These are phyloP conservation scores for Bombus fervidus DNA, from an alignment of 1,140 invertebrate genomes.

Conservation along the genomic window DNA sequence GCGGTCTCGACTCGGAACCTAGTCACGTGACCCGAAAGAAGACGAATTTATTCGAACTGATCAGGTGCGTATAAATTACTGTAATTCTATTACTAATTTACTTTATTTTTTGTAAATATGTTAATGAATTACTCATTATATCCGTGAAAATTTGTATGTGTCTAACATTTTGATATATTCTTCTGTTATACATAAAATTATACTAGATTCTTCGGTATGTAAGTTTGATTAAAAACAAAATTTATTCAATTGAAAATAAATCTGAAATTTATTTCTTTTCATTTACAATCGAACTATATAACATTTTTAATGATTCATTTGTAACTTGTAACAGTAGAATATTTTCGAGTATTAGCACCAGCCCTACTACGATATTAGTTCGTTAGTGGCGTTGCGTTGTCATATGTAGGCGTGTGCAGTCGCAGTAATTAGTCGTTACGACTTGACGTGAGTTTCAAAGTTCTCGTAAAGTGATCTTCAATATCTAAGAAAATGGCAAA, in stretches of 20 bases:
- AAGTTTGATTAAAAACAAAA: background rate
- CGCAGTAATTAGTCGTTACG: slow-evolving; percentile 29
- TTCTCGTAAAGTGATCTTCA: background rate
- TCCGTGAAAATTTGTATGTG: too few species aligned
- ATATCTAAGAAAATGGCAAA: slow-evolving; percentile 36
- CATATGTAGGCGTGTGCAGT: slow-evolving; percentile 59
- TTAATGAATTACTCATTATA: background rate
- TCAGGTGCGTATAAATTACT: slow-evolving; percentile 39
- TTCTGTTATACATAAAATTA: background rate
- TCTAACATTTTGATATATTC: background rate
- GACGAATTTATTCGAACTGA: slow-evolving; percentile 33
- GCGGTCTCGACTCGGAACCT: slow-evolving; percentile 45
- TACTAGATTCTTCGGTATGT: background rate
- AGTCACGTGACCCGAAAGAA: slow-evolving; percentile 30
- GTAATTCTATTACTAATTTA: background rate
- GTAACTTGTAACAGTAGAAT: background rate
- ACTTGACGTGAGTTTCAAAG: slow-evolving; percentile 5
- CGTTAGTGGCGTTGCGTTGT: slow-evolving; percentile 39
- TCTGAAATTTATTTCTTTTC: background rate
- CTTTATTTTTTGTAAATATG: too few species aligned
- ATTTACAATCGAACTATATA: background rate
- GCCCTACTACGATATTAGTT: background rate
- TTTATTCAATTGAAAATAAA: background rate
- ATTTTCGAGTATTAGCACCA: too few species aligned
- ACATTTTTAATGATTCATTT: background rate